Conservation (phyloP, 2,113 vertebrate species). For the Lepus americanus region DNA sequence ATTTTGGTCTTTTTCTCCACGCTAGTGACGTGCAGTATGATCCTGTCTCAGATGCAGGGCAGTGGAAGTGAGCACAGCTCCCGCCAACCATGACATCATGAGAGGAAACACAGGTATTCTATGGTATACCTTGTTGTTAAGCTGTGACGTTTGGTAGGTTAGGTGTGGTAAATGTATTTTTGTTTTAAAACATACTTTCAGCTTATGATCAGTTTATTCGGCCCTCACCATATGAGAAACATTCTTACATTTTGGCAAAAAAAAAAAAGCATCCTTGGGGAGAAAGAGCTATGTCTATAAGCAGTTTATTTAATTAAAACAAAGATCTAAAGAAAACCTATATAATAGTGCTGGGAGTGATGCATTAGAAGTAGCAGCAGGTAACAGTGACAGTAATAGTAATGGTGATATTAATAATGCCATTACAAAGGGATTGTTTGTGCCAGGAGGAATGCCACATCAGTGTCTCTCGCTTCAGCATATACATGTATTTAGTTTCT, state of each 20-base stretch:
- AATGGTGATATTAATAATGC: fast-evolving
- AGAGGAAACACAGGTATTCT: too few species aligned
- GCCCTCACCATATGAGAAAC: too few species aligned
- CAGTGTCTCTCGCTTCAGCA: not conserved
- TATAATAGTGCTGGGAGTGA: not conserved
- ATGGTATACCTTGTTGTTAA: too few species aligned
- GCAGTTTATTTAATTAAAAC: constrained; percentile 13
- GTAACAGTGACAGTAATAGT: not conserved
- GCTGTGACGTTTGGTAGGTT: too few species aligned
- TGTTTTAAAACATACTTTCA: too few species aligned
- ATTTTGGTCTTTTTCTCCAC: too few species aligned
- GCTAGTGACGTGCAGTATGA: too few species aligned
- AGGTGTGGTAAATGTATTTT: too few species aligned
- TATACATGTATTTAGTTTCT: not conserved
- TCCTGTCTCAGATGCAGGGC: too few species aligned
- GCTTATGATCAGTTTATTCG: too few species aligned
- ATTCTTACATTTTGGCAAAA: not conserved
- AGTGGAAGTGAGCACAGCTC: too few species aligned
- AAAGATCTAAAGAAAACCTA: not conserved
- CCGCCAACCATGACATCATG: too few species aligned
- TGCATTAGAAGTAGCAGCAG: not conserved
- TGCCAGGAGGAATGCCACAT: not conserved
- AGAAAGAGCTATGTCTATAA: not conserved
- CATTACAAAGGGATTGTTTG: not conserved
- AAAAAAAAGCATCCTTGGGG: not conserved